These are phyloP conservation scores for Platerodrilus igneus DNA, from an alignment of 2,888 invertebrate species.

Conservation along the genomic window DNA sequence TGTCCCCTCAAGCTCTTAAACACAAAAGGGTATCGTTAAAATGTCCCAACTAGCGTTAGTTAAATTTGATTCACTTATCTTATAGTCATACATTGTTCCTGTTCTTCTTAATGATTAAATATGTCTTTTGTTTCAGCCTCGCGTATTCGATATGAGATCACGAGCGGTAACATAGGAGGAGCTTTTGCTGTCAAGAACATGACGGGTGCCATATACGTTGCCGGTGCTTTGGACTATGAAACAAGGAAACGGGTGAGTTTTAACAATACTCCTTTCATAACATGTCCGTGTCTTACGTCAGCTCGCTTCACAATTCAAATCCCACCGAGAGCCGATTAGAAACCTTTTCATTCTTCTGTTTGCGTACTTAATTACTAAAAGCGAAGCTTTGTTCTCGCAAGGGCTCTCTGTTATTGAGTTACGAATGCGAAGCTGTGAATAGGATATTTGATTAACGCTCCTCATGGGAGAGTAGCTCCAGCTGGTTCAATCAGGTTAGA, in stretches of 20 bases:
- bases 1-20: too few relatives aligned
- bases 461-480: constrained; percentile 23
- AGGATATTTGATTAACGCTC: constrained; percentile 28
- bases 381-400: constrained; percentile 26
- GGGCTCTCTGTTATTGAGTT: constrained; percentile 27
- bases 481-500: constrained; percentile 27
- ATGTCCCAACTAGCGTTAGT: too few relatives aligned
- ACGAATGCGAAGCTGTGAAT: constrained; percentile 25
- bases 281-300: constrained; percentile 13
- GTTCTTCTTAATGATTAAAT: not conserved
- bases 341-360: constrained; percentile 15
- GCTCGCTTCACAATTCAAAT: constrained; percentile 20
- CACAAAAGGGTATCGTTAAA: too few relatives aligned
- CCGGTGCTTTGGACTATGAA: constrained; percentile 95
- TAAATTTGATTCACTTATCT: too few relatives aligned
- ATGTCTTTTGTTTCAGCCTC: constrained; percentile 66
- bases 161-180: constrained; percentile 97
- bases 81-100: too few relatives aligned
- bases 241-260: constrained; percentile 87
- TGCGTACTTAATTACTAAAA: constrained; percentile 15
- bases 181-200: constrained; percentile 97
- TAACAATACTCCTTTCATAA: constrained; percentile 16
- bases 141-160: constrained; percentile 98
- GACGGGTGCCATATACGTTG: constrained; percentile 98
- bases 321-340: constrained; percentile 11